Conservation (phyloP, 2,888 invertebrate species). For the Amblyjoppa proteus region DNA sequence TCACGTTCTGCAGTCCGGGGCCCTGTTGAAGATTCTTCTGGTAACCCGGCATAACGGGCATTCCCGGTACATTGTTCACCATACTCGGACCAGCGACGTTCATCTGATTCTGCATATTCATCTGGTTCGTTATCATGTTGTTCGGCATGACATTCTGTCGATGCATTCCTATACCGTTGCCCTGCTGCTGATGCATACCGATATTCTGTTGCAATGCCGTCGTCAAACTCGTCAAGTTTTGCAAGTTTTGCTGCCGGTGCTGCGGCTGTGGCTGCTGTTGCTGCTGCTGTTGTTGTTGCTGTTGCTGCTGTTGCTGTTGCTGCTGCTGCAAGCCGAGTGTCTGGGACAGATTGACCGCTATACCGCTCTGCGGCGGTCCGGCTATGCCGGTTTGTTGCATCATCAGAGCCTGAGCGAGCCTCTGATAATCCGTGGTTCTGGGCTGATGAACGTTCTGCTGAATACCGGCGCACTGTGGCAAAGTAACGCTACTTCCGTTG, state of each 20-base stretch:
- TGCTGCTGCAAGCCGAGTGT: conserved; percentile 56
- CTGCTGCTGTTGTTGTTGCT: conserved; percentile 12
- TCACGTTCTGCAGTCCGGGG: conserved; percentile 46
- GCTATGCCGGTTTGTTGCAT: conserved; percentile 46
- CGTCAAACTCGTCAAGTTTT: conserved; percentile 54
- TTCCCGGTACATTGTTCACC: conserved; percentile 69
- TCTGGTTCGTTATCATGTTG: conserved; percentile 70
- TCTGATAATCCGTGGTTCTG: conserved; percentile 56
- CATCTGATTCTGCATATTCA: conserved; percentile 73
- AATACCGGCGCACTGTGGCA: conserved; percentile 57
- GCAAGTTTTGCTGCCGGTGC: conserved; percentile 53
- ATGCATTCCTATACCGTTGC: conserved; percentile 70
- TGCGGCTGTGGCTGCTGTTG: conserved; percentile 29
- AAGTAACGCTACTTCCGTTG: conserved; percentile 48
- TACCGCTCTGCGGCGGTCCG: conserved; percentile 37
- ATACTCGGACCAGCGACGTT: conserved; percentile 69
- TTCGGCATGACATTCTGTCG: conserved; percentile 70
- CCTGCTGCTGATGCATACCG: conserved; percentile 70
- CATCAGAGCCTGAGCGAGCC: conserved; percentile 51
- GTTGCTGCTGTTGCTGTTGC: conserved; percentile 15
- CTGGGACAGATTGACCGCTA: conserved; percentile 49
- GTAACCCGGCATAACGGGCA: conserved; percentile 74
- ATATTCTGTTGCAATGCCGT: conserved; percentile 71
- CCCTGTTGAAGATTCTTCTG: conserved; percentile 74
- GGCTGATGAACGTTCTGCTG: conserved; percentile 63